Percentiles rank a stretch among this genome's conserved stretches.
These are phyloP conservation scores for Sarcophaga subvicina DNA, from an alignment of 2,888 invertebrate species.

Conservation along the genomic window DNA sequence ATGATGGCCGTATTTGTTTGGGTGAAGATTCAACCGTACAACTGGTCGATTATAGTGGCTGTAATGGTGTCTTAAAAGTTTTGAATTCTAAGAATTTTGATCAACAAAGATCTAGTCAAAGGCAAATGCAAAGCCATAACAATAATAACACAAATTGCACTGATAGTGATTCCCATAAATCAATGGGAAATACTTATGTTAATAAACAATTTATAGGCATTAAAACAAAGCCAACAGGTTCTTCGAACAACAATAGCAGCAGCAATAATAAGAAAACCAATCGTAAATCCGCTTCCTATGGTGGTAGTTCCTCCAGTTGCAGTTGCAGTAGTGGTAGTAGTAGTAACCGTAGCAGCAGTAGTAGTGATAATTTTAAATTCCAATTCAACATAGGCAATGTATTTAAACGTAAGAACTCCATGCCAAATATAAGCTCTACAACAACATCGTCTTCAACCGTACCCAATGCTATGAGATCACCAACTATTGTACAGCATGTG, in stretches of 20 bases:
- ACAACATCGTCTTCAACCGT: background rate
- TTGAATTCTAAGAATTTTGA: conserved; percentile 74
- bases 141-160: background rate
- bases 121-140: conserved; percentile 12
- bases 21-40: conserved; percentile 78
- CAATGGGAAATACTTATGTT: conserved; percentile 21
- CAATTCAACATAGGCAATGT: conserved; percentile 30
- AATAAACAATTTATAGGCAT: conserved; percentile 34
- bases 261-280: conserved; percentile 14
- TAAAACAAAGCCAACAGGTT: conserved; percentile 15
- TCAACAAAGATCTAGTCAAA: conserved; percentile 27
- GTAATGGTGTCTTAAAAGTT: conserved; percentile 79
- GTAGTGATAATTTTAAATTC: conserved; percentile 25
- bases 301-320: background rate
- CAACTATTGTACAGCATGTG: conserved; percentile 46
- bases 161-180: background rate
- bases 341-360: background rate
- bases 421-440: conserved; percentile 40
- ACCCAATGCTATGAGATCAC: background rate
- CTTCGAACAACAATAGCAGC: background rate
- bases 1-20: conserved; percentile 79
- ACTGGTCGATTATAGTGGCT: conserved; percentile 79
- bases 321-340: background rate
- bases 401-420: conserved; percentile 39
- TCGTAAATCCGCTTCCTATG: conserved; percentile 14